Base-by-base conservation (phyloP, 2,888 invertebrate genomes). In the Hecatera dysodea region DNA sequence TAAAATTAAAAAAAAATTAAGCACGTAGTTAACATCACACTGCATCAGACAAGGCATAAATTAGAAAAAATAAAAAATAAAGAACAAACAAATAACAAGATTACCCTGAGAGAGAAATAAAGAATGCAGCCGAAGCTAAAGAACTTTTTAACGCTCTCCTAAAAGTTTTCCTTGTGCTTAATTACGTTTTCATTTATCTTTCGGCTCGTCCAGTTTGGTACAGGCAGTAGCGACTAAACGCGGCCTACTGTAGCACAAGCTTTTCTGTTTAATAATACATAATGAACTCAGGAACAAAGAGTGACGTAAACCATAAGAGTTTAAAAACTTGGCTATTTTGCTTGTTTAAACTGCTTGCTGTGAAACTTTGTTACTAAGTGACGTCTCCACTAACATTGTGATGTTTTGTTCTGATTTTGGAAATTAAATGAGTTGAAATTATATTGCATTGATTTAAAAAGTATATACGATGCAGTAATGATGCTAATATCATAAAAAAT, bases 181-280 rank as follows among this genome's bases (percentile, higher is more conserved):
- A 94, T 95, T 94, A 94, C 92, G 86, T 93, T 94, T 94, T 94
- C 93, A 94, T 94, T 94, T 93, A 93, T 93, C 93, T 94, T 92
- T 88, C 86, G 88, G 89, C 89, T 90, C 88, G 87, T 90, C 80
- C 75, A 83, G 84, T 83, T 82, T 75, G 75, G 72, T 83, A 90
- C 68, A 69, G 80, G 89, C 75, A 69, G 78, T 52, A 65, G 65
- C 68, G 57, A 87, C 88, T 86, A 65, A 71, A 74, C 57, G 70
- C 78, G 76, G 83, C 85, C 82, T 86, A 88, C 83, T 82, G 50
- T 56, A 24, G 29, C 33, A 86, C 80, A 81, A 81, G 81, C 81
- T 80, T 77, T 86, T 82, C 70, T 70, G 48, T 75, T 81, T 66
- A 81, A 72, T 75, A 76, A 76, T 76, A 80, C 55, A 80, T 68